Conservation (phyloP, 2,888 invertebrate species). For the Mimas tiliae region DNA sequence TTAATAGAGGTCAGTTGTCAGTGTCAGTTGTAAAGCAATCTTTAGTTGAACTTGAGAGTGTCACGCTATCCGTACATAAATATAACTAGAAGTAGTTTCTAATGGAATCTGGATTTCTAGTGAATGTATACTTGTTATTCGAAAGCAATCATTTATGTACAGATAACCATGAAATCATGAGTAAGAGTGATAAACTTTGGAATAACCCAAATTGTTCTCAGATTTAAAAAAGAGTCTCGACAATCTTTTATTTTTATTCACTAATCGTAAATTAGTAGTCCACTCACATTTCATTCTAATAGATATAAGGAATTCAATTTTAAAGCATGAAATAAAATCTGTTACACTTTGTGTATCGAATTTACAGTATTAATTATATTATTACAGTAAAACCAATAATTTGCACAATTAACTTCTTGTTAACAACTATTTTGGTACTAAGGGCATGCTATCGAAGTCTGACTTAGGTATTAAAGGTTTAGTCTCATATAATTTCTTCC, state of each 20-base stretch:
- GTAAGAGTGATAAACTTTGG: no score
- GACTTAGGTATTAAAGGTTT: neutral
- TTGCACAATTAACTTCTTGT: neutral
- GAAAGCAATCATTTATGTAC: no score
- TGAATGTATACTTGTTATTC: no score
- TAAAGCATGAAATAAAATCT: conserved; percentile 6
- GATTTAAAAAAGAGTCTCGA: no score
- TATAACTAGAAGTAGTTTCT: no score
- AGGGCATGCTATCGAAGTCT: neutral
- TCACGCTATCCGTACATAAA: no score
- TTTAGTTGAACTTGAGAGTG: no score
- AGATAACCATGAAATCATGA: no score
- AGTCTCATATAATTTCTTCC: neutral
- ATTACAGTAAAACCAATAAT: neutral
- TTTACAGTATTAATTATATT: conserved; percentile 2
- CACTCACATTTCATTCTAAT: conserved; percentile 4
- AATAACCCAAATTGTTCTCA: no score
- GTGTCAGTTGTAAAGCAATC: no score
- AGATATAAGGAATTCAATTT: conserved; percentile 1
- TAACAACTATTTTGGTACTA: no score
- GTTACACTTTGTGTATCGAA: neutral
- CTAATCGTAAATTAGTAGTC: neutral
- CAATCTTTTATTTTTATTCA: neutral
- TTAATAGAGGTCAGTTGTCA: neutral
- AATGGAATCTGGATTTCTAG: no score